phyloP scores from a whole-genome alignment of 2,113 vertebrate species.

The Ramphastos sulfuratus region DNA sequence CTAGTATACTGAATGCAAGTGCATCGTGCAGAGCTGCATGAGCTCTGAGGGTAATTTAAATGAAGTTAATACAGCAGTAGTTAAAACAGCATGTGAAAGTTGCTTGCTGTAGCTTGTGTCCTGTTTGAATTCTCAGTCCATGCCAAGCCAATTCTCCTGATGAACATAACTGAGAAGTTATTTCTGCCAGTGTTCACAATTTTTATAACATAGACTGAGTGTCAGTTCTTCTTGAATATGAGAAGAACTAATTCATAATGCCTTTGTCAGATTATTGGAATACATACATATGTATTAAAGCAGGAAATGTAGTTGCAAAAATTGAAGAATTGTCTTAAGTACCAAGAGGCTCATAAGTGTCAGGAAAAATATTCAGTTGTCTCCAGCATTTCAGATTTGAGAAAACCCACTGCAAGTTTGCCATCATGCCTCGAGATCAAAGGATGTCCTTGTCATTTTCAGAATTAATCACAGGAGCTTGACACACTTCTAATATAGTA shows the following conservation, averaged over 20 bases:
- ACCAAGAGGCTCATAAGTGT: background rate
- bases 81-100: background rate
- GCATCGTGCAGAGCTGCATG: background rate
- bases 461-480: background rate
- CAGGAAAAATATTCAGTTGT: background rate
- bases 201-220: background rate
- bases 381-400: background rate
- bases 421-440: background rate
- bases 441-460: background rate
- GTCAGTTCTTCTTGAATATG: background rate
- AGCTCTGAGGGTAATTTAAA: background rate
- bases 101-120: background rate
- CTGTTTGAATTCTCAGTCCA: background rate
- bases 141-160: constrained; percentile 6
- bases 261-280: constrained; percentile 19
- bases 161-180: constrained; percentile 14
- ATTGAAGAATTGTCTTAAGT: background rate
- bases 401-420: background rate
- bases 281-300: background rate
- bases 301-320: background rate
- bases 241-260: constrained; percentile 23
- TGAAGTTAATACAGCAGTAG: background rate
- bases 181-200: background rate
- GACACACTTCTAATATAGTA: background rate
- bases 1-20: background rate